A percentile compares a stretch with the other conserved stretches of the same genome.
Conservation (phyloP, 2,888 invertebrate genomes). For the Apantesis nais region DNA sequence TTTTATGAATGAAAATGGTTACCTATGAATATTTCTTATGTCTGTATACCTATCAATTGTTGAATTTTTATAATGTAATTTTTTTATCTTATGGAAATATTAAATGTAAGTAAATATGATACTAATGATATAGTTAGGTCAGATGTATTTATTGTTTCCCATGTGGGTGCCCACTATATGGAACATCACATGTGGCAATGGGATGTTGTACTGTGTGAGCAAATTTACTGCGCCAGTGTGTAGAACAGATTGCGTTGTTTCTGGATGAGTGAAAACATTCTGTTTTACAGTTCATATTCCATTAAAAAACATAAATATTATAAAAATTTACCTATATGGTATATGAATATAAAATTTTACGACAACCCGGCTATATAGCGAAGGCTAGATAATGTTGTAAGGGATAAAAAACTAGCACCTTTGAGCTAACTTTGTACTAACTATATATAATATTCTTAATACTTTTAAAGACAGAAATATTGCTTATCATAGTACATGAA, state of each 20-base stretch:
- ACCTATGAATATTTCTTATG: neutral
- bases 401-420: neutral
- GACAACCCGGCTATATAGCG: too few species aligned
- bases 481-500: neutral
- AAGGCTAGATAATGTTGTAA: too few species aligned
- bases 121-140: neutral
- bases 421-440: too few species aligned
- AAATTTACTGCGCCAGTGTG: neutral
- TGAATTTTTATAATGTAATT: neutral
- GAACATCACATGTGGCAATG: conserved; percentile 11
- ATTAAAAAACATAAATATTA: neutral
- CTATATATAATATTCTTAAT: neutral
- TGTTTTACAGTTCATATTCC: neutral
- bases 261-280: neutral
- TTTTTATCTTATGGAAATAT: neutral
- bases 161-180: conserved; percentile 1
- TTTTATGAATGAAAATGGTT: neutral
- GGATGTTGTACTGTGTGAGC: neutral
- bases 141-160: conserved; percentile 2
- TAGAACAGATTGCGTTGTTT: neutral
- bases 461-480: neutral
- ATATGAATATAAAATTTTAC: neutral
- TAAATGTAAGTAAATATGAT: neutral
- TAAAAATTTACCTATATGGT: neutral
- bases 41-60: neutral